These are phyloP conservation scores for Hemibagrus wyckioides DNA, from an alignment of 2,113 vertebrate species.

Conservation along the genomic window DNA sequence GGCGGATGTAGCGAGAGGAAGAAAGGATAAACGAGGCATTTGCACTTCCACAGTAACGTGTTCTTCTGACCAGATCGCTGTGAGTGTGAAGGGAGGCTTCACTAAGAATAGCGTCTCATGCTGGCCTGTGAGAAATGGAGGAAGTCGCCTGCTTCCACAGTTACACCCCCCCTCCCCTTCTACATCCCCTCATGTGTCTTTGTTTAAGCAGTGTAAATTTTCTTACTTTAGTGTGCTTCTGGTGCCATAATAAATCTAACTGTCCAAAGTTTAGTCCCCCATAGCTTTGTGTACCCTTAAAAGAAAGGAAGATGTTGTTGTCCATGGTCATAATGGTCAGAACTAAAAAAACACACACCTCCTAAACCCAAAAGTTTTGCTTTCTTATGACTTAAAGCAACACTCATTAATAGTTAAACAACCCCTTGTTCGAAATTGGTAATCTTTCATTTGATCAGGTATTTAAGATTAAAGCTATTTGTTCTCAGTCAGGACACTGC, in stretches of 20 bases:
- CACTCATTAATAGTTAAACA: background rate
- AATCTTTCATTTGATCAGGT: background rate
- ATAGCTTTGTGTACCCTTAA: background rate
- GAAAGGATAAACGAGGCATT: conserved; percentile 43
- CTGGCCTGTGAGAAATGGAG: conserved; percentile 44
- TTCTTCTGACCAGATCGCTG: conserved; percentile 11
- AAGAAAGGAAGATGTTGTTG: background rate
- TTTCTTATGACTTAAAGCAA: background rate
- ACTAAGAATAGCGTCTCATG: conserved; percentile 53
- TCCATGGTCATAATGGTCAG: background rate
- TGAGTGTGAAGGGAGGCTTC: conserved; percentile 29
- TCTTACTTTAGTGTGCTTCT: background rate
- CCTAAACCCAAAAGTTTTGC: no score
- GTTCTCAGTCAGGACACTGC: conserved; percentile 2
- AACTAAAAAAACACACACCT: background rate
- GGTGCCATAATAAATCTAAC: background rate
- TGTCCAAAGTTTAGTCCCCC: background rate
- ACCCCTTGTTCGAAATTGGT: background rate
- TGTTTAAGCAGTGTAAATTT: conserved; percentile 31
- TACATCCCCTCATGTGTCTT: background rate
- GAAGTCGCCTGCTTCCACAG: conserved; percentile 49
- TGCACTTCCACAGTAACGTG: conserved; percentile 25
- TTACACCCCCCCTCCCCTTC: conserved; percentile 41
- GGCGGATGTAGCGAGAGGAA: conserved; percentile 47
- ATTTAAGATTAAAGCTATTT: background rate